Percentiles rank a stretch among this genome's conserved stretches.
Evolutionary conservation across 2,113 vertebrate genomes (phyloP).

Genomic region (Thryonomys swinderianus): DNA sequence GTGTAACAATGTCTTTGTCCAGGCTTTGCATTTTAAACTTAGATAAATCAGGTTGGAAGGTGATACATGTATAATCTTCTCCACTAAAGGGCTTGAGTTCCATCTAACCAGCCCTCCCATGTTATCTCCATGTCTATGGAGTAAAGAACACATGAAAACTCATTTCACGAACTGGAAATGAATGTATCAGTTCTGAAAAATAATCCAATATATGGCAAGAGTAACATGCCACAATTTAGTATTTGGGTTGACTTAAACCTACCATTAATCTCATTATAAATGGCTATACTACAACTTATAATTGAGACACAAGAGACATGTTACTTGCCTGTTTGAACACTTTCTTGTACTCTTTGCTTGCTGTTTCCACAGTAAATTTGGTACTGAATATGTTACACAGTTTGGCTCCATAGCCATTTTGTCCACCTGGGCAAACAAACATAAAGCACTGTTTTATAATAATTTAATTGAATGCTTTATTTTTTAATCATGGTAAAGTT

Average conservation of each 20-base stretch:
- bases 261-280: conserved; percentile 26
- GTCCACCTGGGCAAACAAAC: conserved; percentile 90
- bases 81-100: conserved; percentile 92
- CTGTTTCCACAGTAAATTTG: conserved; percentile 98
- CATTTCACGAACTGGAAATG: conserved; percentile 21
- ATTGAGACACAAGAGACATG: conserved; percentile 25
- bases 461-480: conserved; percentile 23
- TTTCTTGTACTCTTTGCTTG: conserved; percentile 94
- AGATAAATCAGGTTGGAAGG: conserved; percentile 95
- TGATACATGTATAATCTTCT: conserved; percentile 96
- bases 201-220: too few species aligned
- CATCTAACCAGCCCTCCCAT: conserved; percentile 93
- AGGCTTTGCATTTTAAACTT: conserved; percentile 97
- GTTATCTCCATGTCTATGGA: conserved; percentile 96
- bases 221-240: conserved; percentile 1
- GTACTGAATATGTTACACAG: conserved; percentile 99
- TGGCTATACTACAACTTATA: conserved; percentile 7
- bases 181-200: too few species aligned
- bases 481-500: conserved; percentile 48
- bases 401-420: conserved; percentile 99
- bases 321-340: conserved; percentile 94
- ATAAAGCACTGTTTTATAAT: neutral
- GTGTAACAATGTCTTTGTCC: conserved; percentile 96
- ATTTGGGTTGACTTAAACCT: conserved; percentile 16
- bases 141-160: conserved; percentile 56